These are phyloP conservation scores for Beroe ovata DNA, from an alignment of 37 sponge, comb jelly and placozoan genomes.

Conservation along the genomic window DNA sequence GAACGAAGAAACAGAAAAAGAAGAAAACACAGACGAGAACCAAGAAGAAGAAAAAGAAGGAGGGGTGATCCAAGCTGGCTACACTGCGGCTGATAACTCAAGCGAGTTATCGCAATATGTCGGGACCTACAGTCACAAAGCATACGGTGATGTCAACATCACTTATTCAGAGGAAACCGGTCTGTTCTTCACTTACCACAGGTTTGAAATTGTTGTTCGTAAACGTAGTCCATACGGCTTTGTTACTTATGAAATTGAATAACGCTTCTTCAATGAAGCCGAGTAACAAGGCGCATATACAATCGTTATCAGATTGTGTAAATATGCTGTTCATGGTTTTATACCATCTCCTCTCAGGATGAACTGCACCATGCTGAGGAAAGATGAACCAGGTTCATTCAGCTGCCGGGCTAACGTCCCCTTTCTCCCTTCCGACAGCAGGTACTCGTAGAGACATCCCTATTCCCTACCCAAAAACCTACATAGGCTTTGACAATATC, in stretches of 20 bases:
- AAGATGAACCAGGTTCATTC: not conserved
- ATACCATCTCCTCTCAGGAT: no score
- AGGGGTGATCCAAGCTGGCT: not conserved
- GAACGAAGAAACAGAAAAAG: not conserved
- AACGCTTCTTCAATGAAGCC: no score
- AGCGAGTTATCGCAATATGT: not conserved
- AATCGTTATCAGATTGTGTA: no score
- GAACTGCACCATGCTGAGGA: not conserved
- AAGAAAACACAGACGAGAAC: not conserved
- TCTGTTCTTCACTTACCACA: not conserved
- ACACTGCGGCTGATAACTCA: conserved; percentile 1
- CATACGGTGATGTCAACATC: not conserved
- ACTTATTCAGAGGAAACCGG: not conserved
- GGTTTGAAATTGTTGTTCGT: no score
- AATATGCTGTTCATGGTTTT: no score
- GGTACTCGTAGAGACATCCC: no score
- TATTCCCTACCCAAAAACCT: no score
- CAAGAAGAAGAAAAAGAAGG: not conserved
- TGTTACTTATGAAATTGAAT: no score
- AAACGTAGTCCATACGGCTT: no score
- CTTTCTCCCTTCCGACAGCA: not conserved
- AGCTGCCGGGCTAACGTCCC: not conserved
- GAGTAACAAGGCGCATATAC: no score
- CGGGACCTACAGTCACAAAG: conserved; percentile 1
- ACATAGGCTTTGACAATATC: no score